Evolutionary conservation across 2,113 vertebrate genomes (phyloP).

Genomic region (Pedetes capensis): DNA sequence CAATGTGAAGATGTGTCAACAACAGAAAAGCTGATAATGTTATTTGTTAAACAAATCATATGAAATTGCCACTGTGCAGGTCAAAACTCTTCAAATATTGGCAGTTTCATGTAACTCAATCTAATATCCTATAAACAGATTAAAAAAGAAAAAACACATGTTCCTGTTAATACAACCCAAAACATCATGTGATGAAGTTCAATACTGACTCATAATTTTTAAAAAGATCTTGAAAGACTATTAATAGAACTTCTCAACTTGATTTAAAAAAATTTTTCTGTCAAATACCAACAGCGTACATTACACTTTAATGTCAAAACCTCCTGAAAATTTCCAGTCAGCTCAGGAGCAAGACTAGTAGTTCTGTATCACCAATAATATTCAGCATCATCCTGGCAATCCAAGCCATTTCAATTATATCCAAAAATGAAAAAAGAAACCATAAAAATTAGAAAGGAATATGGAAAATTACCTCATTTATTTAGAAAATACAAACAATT

Average conservation of each 20-base stretch:
- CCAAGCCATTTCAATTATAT: neutral
- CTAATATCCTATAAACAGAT: neutral
- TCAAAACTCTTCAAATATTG: neutral
- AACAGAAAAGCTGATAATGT: neutral
- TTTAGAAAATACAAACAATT: constrained; percentile 23
- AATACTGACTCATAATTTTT: neutral
- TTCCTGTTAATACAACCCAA: neutral
- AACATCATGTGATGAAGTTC: neutral
- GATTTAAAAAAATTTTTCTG: neutral
- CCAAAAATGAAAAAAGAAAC: neutral
- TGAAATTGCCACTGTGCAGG: neutral
- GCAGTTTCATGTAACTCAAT: neutral
- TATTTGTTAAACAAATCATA: neutral
- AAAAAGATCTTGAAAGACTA: neutral
- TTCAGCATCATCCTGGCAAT: neutral
- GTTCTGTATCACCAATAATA: neutral
- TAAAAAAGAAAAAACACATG: neutral
- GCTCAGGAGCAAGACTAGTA: neutral
- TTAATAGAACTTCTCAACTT: neutral
- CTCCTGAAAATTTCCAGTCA: neutral
- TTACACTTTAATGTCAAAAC: neutral
- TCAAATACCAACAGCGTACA: neutral
- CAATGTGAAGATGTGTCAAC: neutral
- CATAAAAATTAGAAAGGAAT: neutral
- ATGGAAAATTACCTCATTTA: constrained; percentile 13